Conservation (phyloP, 2,888 invertebrate species). For the Myopa testacea region DNA sequence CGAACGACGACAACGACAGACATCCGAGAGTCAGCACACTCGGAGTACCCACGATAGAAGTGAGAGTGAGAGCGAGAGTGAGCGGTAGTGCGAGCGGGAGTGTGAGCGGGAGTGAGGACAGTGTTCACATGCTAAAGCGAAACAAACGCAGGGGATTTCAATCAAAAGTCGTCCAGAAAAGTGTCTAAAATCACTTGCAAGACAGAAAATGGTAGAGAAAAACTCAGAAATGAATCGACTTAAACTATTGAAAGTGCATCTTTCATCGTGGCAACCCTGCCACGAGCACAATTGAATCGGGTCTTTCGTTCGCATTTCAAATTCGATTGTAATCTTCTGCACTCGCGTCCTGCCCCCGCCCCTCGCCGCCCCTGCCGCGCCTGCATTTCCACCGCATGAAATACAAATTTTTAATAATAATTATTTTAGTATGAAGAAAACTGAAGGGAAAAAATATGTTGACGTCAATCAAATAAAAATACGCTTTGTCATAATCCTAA, state of each 20-base stretch:
- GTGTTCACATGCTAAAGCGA: not conserved
- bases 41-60: not conserved
- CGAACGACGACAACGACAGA: constrained; percentile 9
- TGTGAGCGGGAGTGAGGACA: not conserved
- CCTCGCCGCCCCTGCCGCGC: not conserved
- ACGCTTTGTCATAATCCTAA: constrained; percentile 60
- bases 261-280: not conserved
- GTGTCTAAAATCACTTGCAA: not conserved
- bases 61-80: not conserved
- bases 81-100: not conserved
- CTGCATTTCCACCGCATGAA: not conserved
- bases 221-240: not conserved
- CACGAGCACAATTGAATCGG: constrained; percentile 36
- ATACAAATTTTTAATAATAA: constrained; percentile 30
- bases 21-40: not conserved
- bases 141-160: not conserved
- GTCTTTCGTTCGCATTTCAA: constrained; percentile 14
- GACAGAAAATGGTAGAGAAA: not conserved
- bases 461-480: constrained; percentile 63
- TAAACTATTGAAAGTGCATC: not conserved
- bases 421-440: constrained; percentile 13
- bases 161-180: not conserved
- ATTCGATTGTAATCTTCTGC: constrained; percentile 52
- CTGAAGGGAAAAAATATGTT: constrained; percentile 54
- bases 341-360: constrained; percentile 9